phyloP scores from a whole-genome alignment of 2,797 vertebrate genomes.

The Micropoecilia bifurca region DNA sequence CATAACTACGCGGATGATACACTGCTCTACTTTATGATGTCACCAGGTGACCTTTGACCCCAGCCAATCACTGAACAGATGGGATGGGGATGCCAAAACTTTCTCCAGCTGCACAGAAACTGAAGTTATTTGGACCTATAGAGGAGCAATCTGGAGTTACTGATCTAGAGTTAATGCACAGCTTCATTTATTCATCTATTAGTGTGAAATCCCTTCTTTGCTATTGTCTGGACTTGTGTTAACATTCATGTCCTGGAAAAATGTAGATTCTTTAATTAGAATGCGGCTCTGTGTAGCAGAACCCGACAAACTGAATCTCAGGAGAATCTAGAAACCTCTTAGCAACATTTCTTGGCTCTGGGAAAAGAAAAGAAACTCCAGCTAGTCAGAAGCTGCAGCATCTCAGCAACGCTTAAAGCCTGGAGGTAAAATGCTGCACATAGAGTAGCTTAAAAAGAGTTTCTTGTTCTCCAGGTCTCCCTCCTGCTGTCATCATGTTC shows the following conservation, averaged over 20 bases:
- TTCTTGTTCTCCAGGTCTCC: neutral
- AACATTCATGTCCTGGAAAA: neutral
- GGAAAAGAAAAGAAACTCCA: neutral
- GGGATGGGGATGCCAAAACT: too few species aligned
- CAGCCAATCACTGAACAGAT: too few species aligned
- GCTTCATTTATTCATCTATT: neutral
- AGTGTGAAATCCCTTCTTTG: neutral
- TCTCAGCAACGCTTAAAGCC: neutral
- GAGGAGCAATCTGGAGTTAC: too few species aligned
- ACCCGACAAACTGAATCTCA: neutral
- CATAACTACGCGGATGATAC: too few species aligned
- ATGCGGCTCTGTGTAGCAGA: neutral
- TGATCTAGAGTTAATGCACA: too few species aligned
- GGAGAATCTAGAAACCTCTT: neutral
- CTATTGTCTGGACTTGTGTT: neutral
- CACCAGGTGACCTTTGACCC: too few species aligned
- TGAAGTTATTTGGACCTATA: too few species aligned
- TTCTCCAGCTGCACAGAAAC: too few species aligned
- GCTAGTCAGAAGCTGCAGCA: neutral
- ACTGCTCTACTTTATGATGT: too few species aligned
- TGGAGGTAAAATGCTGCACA: neutral
- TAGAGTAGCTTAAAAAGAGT: neutral
- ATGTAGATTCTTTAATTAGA: neutral
- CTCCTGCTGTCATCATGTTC: slow-evolving; percentile 7
- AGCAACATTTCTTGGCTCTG: neutral